A percentile compares a stretch with the other conserved stretches of the same genome.
These are phyloP conservation scores for Dipus sagitta DNA, from an alignment of 2,797 vertebrate genomes.

Conservation along the genomic window DNA sequence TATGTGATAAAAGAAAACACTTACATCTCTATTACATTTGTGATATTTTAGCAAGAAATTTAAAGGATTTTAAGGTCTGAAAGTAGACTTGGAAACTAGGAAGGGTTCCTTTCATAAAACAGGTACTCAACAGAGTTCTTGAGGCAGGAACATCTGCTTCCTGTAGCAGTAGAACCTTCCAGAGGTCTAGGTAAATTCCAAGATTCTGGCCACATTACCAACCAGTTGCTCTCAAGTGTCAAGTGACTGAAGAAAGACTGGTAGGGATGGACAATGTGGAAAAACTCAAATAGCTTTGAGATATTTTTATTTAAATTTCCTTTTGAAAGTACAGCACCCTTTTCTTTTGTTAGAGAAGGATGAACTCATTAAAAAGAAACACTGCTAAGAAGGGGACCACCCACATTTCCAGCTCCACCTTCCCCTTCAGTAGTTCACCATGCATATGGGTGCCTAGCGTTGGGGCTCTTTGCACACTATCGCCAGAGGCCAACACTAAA, in stretches of 20 bases:
- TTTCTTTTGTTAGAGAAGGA: conserved; percentile 53
- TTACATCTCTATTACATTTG: conserved; percentile 17
- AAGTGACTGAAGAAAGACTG: conserved; percentile 60
- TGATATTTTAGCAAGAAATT: conserved; percentile 58
- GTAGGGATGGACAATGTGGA: conserved; percentile 39
- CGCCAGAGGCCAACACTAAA: neutral
- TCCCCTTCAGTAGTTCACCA: neutral
- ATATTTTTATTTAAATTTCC: conserved; percentile 70
- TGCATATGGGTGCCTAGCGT: rapidly evolving
- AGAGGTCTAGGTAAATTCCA: neutral
- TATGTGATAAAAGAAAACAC: conserved; percentile 41
- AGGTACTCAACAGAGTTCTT: neutral
- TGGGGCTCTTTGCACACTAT: neutral
- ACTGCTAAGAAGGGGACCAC: neutral
- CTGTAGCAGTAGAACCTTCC: neutral
- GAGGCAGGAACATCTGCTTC: neutral
- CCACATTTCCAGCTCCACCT: conserved; percentile 2
- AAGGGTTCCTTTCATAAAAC: conserved; percentile 11
- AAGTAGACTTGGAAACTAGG: conserved; percentile 25
- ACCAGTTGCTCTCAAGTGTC: conserved; percentile 16
- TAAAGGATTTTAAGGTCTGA: conserved; percentile 42
- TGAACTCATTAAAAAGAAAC: conserved; percentile 53
- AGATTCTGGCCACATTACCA: conserved; percentile 46
- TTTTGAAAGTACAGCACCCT: conserved; percentile 58
- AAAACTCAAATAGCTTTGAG: conserved; percentile 62